Percentiles rank a stretch among this genome's conserved stretches.
phyloP scores from a whole-genome alignment of 2,888 invertebrate species.

The Lasioglossum malachurum region DNA sequence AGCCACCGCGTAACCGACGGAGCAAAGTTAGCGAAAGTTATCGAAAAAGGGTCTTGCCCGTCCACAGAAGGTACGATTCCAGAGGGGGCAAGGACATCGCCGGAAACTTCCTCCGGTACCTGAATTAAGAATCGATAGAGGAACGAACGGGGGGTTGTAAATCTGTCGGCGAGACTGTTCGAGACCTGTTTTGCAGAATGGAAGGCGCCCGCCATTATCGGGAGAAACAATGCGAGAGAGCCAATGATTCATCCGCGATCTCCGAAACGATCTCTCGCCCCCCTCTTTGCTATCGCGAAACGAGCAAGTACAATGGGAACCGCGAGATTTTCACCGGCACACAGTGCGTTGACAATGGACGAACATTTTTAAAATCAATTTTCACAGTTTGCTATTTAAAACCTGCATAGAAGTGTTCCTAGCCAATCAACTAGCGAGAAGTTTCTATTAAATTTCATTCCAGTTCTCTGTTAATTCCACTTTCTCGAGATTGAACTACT shows the following conservation, averaged over 20 bases:
- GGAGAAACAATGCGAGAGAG: constrained; percentile 18
- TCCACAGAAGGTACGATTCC: background rate
- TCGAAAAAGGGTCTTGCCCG: background rate
- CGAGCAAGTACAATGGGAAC: background rate
- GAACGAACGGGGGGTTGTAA: constrained; percentile 41
- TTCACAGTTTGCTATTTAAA: background rate
- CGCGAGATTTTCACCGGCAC: background rate
- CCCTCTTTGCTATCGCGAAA: constrained; percentile 7
- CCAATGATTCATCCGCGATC: background rate
- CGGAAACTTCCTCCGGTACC: constrained; percentile 30
- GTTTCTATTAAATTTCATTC: background rate
- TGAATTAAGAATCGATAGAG: constrained; percentile 46
- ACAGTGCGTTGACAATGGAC: background rate
- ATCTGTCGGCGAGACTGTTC: constrained; percentile 28
- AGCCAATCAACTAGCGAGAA: background rate
- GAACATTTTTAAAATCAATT: background rate
- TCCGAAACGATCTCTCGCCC: background rate
- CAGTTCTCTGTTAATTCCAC: background rate
- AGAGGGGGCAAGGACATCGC: constrained; percentile 8
- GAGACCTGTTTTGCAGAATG: constrained; percentile 25
- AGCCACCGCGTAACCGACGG: background rate
- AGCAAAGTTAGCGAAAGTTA: background rate
- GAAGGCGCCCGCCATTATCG: constrained; percentile 7
- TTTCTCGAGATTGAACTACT: background rate
- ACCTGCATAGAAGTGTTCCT: background rate